A percentile compares a stretch with the other conserved stretches of the same genome.
phyloP scores from a whole-genome alignment of 2,797 vertebrate genomes.

The Galaxias olidus region DNA sequence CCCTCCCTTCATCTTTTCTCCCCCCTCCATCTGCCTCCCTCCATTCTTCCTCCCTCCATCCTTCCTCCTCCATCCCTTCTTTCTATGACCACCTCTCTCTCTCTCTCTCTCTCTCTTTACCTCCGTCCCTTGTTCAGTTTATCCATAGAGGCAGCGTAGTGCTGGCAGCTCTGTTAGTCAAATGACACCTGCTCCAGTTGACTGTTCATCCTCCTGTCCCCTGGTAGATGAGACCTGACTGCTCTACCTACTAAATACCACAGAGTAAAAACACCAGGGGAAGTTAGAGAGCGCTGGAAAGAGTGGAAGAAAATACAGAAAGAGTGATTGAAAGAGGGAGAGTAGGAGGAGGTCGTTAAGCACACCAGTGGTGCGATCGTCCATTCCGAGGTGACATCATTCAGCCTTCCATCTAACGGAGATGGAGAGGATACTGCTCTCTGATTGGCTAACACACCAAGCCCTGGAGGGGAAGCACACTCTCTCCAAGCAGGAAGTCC shows the following conservation, averaged over 20 bases:
- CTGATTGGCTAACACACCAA: constrained; percentile 8
- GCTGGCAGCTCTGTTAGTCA: constrained; percentile 71
- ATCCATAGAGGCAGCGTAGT: constrained; percentile 56
- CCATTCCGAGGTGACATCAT: constrained; percentile 42
- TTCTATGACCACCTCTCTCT: constrained; percentile 23
- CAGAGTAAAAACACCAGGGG: neutral
- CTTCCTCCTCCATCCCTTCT: neutral
- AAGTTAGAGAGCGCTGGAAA: too few relatives aligned
- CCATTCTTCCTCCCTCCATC: constrained; percentile 2
- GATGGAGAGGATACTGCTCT: too few relatives aligned
- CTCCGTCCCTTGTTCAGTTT: constrained; percentile 16
- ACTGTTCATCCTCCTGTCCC: constrained; percentile 43
- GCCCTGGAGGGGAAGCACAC: constrained; percentile 51
- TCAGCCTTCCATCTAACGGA: too few relatives aligned
- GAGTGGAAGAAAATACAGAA: neutral
- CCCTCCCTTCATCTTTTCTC: constrained; percentile 8
- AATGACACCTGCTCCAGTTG: constrained; percentile 71
- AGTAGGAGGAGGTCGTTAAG: constrained; percentile 23
- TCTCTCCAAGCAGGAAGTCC: constrained; percentile 59
- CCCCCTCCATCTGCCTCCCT: neutral
- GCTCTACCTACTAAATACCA: too few relatives aligned
- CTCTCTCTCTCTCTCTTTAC: constrained; percentile 14
- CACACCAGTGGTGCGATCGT: too few relatives aligned
- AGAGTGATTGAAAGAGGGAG: neutral
- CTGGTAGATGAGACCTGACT: neutral